Evolutionary conservation across 2,888 invertebrate species (phyloP), one percentile per base, ranked within the genome.

Genomic region (Polia nebulosa): DNA sequence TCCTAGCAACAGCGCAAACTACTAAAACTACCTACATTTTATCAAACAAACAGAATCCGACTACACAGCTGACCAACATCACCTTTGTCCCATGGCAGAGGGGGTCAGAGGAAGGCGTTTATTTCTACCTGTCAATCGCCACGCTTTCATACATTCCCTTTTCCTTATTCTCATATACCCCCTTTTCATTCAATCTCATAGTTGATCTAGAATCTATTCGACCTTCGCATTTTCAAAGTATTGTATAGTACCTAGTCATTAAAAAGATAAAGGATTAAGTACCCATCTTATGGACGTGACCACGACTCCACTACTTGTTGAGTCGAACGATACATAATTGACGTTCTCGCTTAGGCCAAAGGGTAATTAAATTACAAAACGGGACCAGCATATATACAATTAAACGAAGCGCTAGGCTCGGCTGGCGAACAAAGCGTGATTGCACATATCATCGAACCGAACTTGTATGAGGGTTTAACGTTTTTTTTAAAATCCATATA

Each of bases 301-400:
- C 65, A 72, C 59, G 62, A 80, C 80, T 78, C 85, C 76, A 80
- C 81, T 70, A 80, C 86, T 85, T 83, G 86, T 81, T 83, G 86
- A 87, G 87, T 87, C 89, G 90, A 89, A 90, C 91, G 90, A 92
- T 91, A 89, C 92, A 90, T 94, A 95, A 95, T 95, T 95, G 95
- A 89, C 91, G 89, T 90, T 85, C 89, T 90, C 92, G 91, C 92
- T 90, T 91, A 89, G 95, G 95, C 90, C 94, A 95, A 94, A 95
- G 95, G 95, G 92, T 94, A 95, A 95, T 95, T 95, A 95, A 94
- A 95, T 95, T 95, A 95, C 91, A 94, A 95, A 95, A 95, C 89
- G 95, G 87, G 94, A 92, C 93, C 95, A 92, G 90, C 90, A 88
- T 89, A 90, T 90, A 91, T 88, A 90, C 86, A 93, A 94, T 93